Evolutionary conservation across 2,888 invertebrate genomes (phyloP).

Genomic region (Leptogaster cylindrica): DNA sequence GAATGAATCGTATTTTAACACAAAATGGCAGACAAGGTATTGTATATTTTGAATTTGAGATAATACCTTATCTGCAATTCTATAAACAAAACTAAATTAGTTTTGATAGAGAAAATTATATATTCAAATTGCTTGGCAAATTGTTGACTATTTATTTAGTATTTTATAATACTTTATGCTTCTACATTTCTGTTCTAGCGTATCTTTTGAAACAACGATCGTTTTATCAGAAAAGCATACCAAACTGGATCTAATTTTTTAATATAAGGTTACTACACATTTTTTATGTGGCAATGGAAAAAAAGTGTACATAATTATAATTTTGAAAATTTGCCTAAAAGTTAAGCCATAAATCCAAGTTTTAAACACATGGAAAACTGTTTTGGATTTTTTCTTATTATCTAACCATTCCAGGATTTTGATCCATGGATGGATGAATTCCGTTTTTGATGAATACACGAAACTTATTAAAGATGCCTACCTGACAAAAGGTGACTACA

Average conservation of each 20-base stretch:
- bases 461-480: slow-evolving; percentile 57
- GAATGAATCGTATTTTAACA: not conserved
- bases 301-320: too few relatives aligned
- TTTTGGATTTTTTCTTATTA: not conserved
- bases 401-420: slow-evolving; percentile 51
- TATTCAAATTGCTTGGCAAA: too few relatives aligned
- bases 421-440: slow-evolving; percentile 66
- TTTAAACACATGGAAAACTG: not conserved
- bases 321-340: too few relatives aligned
- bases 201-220: not conserved
- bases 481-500: slow-evolving; percentile 64
- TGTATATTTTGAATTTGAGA: not conserved
- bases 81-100: too few relatives aligned
- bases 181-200: not conserved
- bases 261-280: too few relatives aligned
- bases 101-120: too few relatives aligned
- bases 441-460: slow-evolving; percentile 58
- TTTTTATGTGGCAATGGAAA: too few relatives aligned
- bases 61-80: not conserved
- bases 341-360: not conserved
- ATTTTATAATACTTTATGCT: not conserved
- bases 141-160: not conserved
- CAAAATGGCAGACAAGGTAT: not conserved
- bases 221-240: too few relatives aligned
- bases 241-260: too few relatives aligned